Evolutionary conservation across 2,797 vertebrate species (phyloP), one percentile per base, ranked within the genome.

Genomic region (Odontamblyopus lacepedii): DNA sequence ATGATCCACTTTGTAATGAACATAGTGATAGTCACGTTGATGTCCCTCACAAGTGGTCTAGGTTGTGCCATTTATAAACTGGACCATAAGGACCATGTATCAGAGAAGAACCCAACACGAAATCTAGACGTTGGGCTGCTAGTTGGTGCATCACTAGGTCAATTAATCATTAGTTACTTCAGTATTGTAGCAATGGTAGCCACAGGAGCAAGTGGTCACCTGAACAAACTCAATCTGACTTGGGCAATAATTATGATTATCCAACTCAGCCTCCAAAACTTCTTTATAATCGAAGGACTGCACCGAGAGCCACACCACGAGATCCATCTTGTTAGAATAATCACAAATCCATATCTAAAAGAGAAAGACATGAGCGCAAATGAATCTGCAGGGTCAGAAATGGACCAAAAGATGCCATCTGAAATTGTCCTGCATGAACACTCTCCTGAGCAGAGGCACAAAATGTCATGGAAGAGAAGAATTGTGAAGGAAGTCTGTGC

Each of bases 231-330:
- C 55, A 95, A 95, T 89, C 87, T 98, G 73, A 76, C 94, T 69
- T 95, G 94, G 0, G 91, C 94, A 0, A 72, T 99, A 67, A 86
- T 98, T 0, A 95, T 94, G 88, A 94, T 98, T 0, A 87, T 95
- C 16, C 96, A 99, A 85, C 92, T 97, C 30, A 95, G 92, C 71
- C 93, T 97, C 84, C 98, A 99, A 89, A 99, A 98, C 0, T 78
- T 94, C 64, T 99, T 99, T 85, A 94, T 99, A 61, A 95, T 98
- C 0, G 96, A 98, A 84, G 97, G 97, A n/a, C 94, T 99, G 19
- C 96, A 97, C 69, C 93, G 96, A 30, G 92, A 96, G 50, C 97
- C 97, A 0, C 93, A 92, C 1, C 91, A 90, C 18, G 90, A 94
- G 16, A 83, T 83, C 5, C 79, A 81, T 1, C 83, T 86, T 2